Conservation (phyloP, 2,888 invertebrate genomes). For the Heliconius ismenius region DNA sequence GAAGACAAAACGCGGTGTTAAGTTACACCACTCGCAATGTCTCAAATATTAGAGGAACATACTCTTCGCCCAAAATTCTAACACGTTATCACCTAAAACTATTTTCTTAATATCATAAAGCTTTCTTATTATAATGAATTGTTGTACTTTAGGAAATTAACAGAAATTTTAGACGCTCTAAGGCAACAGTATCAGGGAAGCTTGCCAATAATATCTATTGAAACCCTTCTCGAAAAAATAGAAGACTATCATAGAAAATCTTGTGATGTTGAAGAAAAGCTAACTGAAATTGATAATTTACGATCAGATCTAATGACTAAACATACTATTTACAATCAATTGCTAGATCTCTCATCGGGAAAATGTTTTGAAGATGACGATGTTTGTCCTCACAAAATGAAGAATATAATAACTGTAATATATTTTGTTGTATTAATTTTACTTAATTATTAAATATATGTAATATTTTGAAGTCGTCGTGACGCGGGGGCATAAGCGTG, state of each 20-base stretch:
- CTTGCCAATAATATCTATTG: constrained; percentile 64
- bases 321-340: constrained; percentile 68
- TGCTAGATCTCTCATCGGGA: constrained; percentile 61
- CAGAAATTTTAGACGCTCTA: constrained; percentile 65
- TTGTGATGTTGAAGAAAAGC: constrained; percentile 59
- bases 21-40: neutral
- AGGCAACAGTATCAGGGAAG: constrained; percentile 73
- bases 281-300: constrained; percentile 69
- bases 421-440: neutral
- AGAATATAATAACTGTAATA: constrained; percentile 61
- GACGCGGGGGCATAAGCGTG: too few relatives aligned
- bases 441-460: neutral
- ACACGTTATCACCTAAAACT: too few relatives aligned
- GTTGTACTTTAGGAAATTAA: constrained; percentile 62
- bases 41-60: neutral
- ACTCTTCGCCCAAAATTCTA: neutral
- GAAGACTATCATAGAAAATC: constrained; percentile 64
- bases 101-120: too few relatives aligned
- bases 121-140: neutral
- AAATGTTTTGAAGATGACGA: constrained; percentile 64
- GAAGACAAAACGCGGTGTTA: neutral
- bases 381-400: constrained; percentile 65
- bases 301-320: constrained; percentile 64
- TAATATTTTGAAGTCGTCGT: too few relatives aligned
- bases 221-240: constrained; percentile 64